A percentile compares a stretch with the other conserved stretches of the same genome.
Evolutionary conservation across 2,797 vertebrate species (phyloP).

Genomic region (Champsocephalus esox): DNA sequence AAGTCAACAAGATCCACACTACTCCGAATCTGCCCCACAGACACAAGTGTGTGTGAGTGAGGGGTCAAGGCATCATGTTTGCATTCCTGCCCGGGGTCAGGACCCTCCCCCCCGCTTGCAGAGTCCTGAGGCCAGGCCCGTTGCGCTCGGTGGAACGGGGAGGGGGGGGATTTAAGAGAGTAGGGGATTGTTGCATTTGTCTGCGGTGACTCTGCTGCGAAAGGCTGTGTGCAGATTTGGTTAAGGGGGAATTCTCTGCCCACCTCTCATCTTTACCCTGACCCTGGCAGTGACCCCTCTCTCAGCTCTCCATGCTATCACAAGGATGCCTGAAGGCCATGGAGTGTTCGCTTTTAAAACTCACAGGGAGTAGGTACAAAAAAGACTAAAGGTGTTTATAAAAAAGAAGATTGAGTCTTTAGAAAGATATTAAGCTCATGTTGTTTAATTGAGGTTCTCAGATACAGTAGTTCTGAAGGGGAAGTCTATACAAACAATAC

Average conservation of each 20-base stretch:
- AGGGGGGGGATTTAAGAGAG: constrained; percentile 8
- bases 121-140: constrained; percentile 79
- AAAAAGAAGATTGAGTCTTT: constrained; percentile 34
- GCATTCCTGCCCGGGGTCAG: constrained; percentile 83
- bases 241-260: constrained; percentile 74
- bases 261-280: constrained; percentile 75
- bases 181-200: constrained; percentile 54
- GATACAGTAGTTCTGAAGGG: constrained; percentile 63
- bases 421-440: constrained; percentile 35
- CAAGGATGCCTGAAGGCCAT: constrained; percentile 66
- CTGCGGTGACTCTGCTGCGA: constrained; percentile 60
- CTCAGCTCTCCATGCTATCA: constrained; percentile 68
- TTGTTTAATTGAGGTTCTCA: constrained; percentile 54
- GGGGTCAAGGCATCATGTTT: constrained; percentile 84
- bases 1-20: constrained; percentile 78
- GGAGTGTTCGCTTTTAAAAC: constrained; percentile 49
- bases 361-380: constrained; percentile 58
- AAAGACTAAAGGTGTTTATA: constrained; percentile 38
- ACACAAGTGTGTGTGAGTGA: constrained; percentile 76
- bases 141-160: constrained; percentile 47
- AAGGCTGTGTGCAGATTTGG: constrained; percentile 64
- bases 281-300: constrained; percentile 75
- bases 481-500: constrained; percentile 33
- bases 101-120: constrained; percentile 76
- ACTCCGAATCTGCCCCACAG: constrained; percentile 84